Conservation (phyloP, 2,888 invertebrate genomes). For the Heliconius hortense region DNA sequence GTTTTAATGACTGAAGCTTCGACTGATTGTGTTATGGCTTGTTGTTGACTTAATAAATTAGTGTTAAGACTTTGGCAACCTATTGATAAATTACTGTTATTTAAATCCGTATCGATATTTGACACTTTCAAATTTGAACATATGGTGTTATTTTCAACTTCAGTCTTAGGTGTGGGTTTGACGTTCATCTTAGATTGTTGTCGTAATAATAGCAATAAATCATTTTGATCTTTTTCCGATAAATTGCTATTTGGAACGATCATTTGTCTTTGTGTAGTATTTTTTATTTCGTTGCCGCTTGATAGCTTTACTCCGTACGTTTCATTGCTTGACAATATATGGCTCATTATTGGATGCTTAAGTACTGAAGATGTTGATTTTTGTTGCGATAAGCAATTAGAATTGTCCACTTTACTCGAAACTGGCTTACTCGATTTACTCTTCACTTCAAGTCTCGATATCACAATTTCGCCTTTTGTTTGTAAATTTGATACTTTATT, state of each 20-base stretch:
- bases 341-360: slow-evolving; percentile 38
- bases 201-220: slow-evolving; percentile 57
- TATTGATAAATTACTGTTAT: slow-evolving; percentile 10
- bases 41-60: slow-evolving; percentile 8
- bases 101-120: background rate
- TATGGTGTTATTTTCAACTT: slow-evolving; percentile 24
- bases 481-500: slow-evolving; percentile 44
- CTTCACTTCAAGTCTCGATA: slow-evolving; percentile 39
- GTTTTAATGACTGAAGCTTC: slow-evolving; percentile 26
- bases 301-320: background rate
- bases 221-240: slow-evolving; percentile 62
- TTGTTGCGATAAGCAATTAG: background rate
- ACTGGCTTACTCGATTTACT: slow-evolving; percentile 26
- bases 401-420: slow-evolving; percentile 24
- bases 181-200: slow-evolving; percentile 59
- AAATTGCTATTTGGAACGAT: slow-evolving; percentile 39
- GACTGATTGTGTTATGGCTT: background rate
- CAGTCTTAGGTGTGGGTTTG: slow-evolving; percentile 27
- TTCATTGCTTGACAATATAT: slow-evolving; percentile 35
- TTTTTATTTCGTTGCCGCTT: slow-evolving; percentile 24
- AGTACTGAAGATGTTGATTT: slow-evolving; percentile 6
- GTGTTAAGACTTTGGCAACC: background rate
- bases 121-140: slow-evolving; percentile 1
- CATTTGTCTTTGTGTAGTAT: slow-evolving; percentile 17
- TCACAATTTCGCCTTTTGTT: slow-evolving; percentile 42